Conservation (phyloP, 1,140 invertebrate genomes). For the Drosophila repleta region DNA sequence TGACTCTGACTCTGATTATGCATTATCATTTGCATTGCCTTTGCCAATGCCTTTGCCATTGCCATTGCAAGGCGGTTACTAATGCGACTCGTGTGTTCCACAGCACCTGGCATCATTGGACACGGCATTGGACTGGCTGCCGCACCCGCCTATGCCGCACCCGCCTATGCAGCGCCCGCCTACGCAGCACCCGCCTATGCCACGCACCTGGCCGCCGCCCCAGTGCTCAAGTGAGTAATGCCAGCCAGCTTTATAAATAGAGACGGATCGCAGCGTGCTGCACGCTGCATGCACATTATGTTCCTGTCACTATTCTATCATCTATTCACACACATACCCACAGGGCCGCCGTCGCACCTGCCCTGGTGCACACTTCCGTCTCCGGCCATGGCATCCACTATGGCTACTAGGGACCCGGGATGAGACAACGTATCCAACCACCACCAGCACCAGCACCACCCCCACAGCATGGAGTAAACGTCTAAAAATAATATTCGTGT, state of each 20-base stretch:
- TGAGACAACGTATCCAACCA: neutral
- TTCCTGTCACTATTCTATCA: neutral
- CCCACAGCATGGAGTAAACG: conserved; percentile 25
- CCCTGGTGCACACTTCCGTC: conserved; percentile 83
- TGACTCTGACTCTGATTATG: conserved; percentile 11
- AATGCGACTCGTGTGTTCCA: conserved; percentile 24
- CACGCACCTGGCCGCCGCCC: conserved; percentile 71
- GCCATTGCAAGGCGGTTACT: neutral
- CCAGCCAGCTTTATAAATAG: conserved; percentile 53
- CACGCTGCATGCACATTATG: neutral
- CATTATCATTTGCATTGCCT: neutral
- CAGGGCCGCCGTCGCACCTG: conserved; percentile 77
- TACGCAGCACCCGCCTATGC: conserved; percentile 66
- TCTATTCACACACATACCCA: conserved; percentile 17
- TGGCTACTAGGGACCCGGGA: conserved; percentile 78
- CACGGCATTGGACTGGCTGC: conserved; percentile 71
- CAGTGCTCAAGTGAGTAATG: conserved; percentile 75
- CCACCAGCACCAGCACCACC: neutral
- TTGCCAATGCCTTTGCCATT: neutral
- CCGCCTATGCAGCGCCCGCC: conserved; percentile 54
- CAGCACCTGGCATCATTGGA: conserved; percentile 70
- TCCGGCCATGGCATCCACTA: conserved; percentile 84
- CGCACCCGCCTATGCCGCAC: no score
- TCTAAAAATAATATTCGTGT: conserved; percentile 53
- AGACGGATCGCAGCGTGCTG: conserved; percentile 20